Evolutionary conservation across 2,888 invertebrate genomes (phyloP), one percentile per base, ranked within the genome.

Genomic region (Zonitis immaculata): DNA sequence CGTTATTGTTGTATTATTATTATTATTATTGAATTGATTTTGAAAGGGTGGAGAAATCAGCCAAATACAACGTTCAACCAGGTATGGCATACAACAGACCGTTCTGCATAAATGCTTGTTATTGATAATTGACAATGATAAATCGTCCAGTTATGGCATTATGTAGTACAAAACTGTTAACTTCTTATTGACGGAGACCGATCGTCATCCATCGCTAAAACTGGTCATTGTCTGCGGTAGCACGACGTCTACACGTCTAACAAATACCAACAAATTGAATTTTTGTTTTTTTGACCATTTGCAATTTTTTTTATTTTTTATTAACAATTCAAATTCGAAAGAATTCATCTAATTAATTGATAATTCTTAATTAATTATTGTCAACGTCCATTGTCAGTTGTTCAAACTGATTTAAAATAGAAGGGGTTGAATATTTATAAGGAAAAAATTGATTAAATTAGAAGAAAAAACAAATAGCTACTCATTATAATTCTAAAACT

Each of bases 51-150:
- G 55, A 51, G 51, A 51, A 51, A 26, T 26, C 48, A 20, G 20
- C 18, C 48, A 55, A 44, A 51, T 55, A 48, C 48, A 67, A 64
- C 64, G 63, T 67, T 64, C 66, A 60, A n/a, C 64, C 66, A 63
- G 63, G 62, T 67, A 62, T 65, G 62, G 66, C 32, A 64, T 64
- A 61, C 63, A 67, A 64, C 62, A 54, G 65, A 62, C 64, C 60
- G 65, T 66, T 65, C 65, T 67, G 66, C 65, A 66, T 67, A 67
- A 66, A 67, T 67, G 66, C 67, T 66, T 65, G 67, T 67, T 67
- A 67, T 67, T 66, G 65, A 66, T 67, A 67, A 67, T 67, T 67
- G 67, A 67, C 67, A 67, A 67, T 67, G 67, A 67, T 67, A 66
- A 66, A 67, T 67, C 60, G 67, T 60, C 63, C 66, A 66, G 66